Base-by-base conservation (phyloP, 2,113 vertebrate genomes). In the Turnix velox region DNA sequence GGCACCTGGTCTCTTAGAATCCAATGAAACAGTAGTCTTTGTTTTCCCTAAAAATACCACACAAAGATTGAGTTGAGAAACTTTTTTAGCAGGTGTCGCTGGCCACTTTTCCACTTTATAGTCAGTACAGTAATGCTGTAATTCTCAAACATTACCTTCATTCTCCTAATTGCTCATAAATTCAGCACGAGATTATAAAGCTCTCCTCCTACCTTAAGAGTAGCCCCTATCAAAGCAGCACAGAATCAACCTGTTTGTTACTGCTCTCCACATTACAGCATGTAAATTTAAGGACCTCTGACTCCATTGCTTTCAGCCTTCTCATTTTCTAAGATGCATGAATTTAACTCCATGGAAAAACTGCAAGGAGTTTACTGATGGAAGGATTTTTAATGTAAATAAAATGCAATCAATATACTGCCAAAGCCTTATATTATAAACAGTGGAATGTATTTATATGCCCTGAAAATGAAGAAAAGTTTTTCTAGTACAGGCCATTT, bases 261-360 rank as follows among this genome's bases (percentile, higher is more conserved):
- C 14, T 85, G 24, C 43, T 45, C 59, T 62, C 65, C 51, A 48
- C 57, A 73, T 31, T 66, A 71, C 28, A 63, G 46, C 46, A 49
- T 9, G 42, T 15, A 72, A 65, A 30, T 68, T 81, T 85, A 72
- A 93, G 78, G 61, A 31, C 28, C 78, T 92, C 57, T 72, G 61
- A 61, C 61, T 63, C 61, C 37, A 31, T 18, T 74, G 52, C 83
- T 59, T 81, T 84, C 79, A 84, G 65, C 46, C 80, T 65, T 68
- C 61, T 86, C 25, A 81, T 90, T 95, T 92, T 90, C 83, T 92
- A 42, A 78, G 45, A 90, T 51, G 72, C 88, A 74, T n/a, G 78
- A 59, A 93, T 88, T 94, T 78, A 86, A 84, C 48, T 72, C 48
- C 5, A 2, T 31, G 48, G 69, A 93, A 90, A 92, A 88, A 80